phyloP scores from a whole-genome alignment of 2,797 vertebrate species.

The Poeciliopsis presidionis region DNA sequence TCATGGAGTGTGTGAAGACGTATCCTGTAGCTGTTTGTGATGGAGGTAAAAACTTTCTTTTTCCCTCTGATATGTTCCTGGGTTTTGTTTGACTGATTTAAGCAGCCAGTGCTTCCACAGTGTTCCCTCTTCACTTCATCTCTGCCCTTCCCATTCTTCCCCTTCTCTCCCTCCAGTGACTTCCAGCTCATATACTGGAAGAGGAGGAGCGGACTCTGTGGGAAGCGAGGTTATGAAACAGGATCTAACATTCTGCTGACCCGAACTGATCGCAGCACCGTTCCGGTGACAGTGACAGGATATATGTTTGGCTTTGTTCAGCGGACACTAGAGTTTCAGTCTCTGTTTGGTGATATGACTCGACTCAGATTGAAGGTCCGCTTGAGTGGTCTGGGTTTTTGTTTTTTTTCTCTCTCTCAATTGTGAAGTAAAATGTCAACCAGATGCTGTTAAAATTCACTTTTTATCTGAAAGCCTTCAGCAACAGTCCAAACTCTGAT shows the following conservation, averaged over 20 bases:
- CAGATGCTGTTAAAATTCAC: conserved; percentile 38
- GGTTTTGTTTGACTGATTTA: background rate
- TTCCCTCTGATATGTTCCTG: background rate
- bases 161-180: conserved; percentile 11
- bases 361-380: background rate
- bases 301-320: conserved; percentile 3
- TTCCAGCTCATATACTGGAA: conserved; percentile 58
- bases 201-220: conserved; percentile 60
- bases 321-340: background rate
- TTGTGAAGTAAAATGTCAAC: conserved; percentile 21
- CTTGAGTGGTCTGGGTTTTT: background rate
- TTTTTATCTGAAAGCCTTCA: conserved; percentile 44
- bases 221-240: conserved; percentile 70
- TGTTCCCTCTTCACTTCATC: conserved; percentile 16
- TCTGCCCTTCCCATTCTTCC: background rate
- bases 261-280: conserved; percentile 13
- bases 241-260: conserved; percentile 55
- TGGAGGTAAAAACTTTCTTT: background rate
- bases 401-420: background rate
- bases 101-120: background rate
- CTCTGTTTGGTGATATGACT: background rate
- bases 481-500: conserved; percentile 31
- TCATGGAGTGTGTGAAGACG: background rate
- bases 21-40: background rate
- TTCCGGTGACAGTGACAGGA: conserved; percentile 15